Conservation (phyloP, 2,888 invertebrate species). For the Athripsodes cinereus region DNA sequence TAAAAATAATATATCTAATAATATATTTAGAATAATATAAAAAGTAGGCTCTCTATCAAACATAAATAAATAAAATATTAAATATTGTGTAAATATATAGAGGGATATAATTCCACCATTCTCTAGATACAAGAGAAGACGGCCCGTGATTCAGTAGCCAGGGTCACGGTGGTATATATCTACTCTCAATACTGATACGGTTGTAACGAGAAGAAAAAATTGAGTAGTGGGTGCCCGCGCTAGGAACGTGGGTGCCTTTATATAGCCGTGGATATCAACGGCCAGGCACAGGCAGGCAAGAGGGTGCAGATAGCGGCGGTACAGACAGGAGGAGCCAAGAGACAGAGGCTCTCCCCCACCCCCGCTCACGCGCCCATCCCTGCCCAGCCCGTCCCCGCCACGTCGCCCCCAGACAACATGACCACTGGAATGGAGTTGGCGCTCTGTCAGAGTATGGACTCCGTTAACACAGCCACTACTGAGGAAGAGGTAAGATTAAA, state of each 20-base stretch:
- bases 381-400: slow-evolving; percentile 31
- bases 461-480: slow-evolving; percentile 90
- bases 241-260: slow-evolving; percentile 33
- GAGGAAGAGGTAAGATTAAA: slow-evolving; percentile 93
- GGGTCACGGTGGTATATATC: no score
- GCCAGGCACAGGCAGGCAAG: slow-evolving; percentile 51
- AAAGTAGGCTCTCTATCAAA: no score
- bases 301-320: slow-evolving; percentile 57
- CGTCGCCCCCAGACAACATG: slow-evolving; percentile 40
- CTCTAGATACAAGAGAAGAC: no score
- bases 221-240: slow-evolving; percentile 24
- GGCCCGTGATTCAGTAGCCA: no score
- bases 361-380: slow-evolving; percentile 46
- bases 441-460: slow-evolving; percentile 95
- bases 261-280: slow-evolving; percentile 53
- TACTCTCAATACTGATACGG: no score
- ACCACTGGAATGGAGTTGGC: slow-evolving; percentile 57
- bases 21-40: no score
- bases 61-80: no score
- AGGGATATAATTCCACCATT: no score
- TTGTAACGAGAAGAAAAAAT: no score
- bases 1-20: no score
- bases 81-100: no score
- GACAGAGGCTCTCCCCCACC: slow-evolving; percentile 55
- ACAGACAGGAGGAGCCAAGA: slow-evolving; percentile 55